Conservation (phyloP, 2,888 invertebrate genomes). For the Zygothrica quintamaculata region DNA sequence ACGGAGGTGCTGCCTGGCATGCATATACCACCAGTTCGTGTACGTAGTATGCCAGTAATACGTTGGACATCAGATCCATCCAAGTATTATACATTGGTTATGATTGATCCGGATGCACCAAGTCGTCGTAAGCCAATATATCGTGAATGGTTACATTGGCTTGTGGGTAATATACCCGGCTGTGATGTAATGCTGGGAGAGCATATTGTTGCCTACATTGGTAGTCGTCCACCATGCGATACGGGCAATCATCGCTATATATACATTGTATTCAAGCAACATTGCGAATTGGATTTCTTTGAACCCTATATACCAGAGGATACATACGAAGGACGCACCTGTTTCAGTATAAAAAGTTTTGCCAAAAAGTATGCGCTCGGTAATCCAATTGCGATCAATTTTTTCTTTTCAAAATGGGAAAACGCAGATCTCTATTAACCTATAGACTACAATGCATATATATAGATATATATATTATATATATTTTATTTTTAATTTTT, state of each 20-base stretch:
- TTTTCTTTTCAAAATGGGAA: constrained; percentile 47
- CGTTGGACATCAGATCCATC: constrained; percentile 41
- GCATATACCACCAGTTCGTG: constrained; percentile 12
- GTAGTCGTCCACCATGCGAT: constrained; percentile 32
- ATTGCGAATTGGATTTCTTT: constrained; percentile 64
- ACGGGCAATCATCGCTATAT: constrained; percentile 49
- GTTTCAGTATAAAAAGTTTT: constrained; percentile 47
- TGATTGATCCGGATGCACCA: constrained; percentile 61
- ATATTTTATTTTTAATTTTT: no score
- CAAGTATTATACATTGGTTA: constrained; percentile 47
- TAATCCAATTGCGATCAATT: constrained; percentile 58
- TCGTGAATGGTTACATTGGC: constrained; percentile 56
- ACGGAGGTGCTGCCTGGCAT: constrained; percentile 23
- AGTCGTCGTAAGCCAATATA: constrained; percentile 28
- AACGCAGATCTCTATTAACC: constrained; percentile 25
- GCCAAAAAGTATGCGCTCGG: constrained; percentile 67
- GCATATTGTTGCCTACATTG: constrained; percentile 41
- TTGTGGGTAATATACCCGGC: constrained; percentile 66
- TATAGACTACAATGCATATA: background rate
- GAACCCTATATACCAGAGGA: constrained; percentile 32
- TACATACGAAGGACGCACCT: constrained; percentile 20
- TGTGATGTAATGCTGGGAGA: constrained; percentile 55
- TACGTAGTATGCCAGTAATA: constrained; percentile 42
- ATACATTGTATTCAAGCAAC: constrained; percentile 56
- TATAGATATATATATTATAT: no score